Evolutionary conservation across 2,797 vertebrate genomes (phyloP), one percentile per base, ranked within the genome.

Genomic region (Antennarius maculatus): DNA sequence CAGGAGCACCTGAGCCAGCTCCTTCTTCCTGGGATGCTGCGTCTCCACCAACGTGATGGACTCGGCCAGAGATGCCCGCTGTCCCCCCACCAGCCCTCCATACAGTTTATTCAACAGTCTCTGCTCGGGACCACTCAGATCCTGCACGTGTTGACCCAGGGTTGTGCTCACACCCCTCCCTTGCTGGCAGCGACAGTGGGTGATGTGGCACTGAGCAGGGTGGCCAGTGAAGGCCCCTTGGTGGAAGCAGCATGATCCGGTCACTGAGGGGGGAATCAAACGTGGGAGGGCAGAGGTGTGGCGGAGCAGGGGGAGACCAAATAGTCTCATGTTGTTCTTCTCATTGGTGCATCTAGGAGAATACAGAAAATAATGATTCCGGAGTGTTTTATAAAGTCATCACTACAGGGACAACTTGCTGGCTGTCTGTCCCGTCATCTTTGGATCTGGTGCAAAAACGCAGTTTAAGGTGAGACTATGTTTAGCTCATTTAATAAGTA

Each of bases 31-130:
- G 43, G 83, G 90, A 67, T 98, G 96, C 86, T 95, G 94, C 4
- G 96, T 98, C 88, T 99, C 98, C 79, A 97, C 85, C 42, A 99
- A 91, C 0, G 98, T 99, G 86, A 99, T 99, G 54, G 95, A 95
- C 92, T 99, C 96, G 0, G 98, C 97, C 71, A 99, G 90, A 76
- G 93, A 94, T 2, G 98, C 95, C 67, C 98, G 93, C 2, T 96
- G 95, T 5, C 96, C 95, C 42, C 87, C 88, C 46, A 96, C 83
- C 55, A 99, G 90, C 23, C 97, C 97, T 0, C 60, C 76, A 37
- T 95, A 96, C 66, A 99, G 92, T 71, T 86, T 95, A 42, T 91
- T 87, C 67, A 98, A 3, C 5, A 95, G 87, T 69, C 94, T 95
- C 65, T 93, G 91, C 63, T 99, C 98, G 46, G 88, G 86, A 11